Percentiles rank a stretch among this genome's conserved stretches.
phyloP scores from a whole-genome alignment of 2,113 vertebrate genomes.

The human region GRCh38 chr5:102730501-102731000 shows the following conservation, averaged over 20 bases:
- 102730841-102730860: neutral
- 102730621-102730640: neutral
- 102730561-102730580: slow-evolving; percentile 50
- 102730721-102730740: neutral
- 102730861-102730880: neutral
- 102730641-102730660: neutral
- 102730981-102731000: neutral
- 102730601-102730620: slow-evolving; percentile 32
- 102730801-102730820: neutral
- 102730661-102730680: neutral
- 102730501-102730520: slow-evolving; percentile 56
- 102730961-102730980: neutral
- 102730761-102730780: neutral
- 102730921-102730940: neutral
- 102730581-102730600: slow-evolving; percentile 18
- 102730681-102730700: neutral
- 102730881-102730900: neutral
- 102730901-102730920: neutral
- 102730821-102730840: neutral
- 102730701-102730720: neutral
- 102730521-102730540: slow-evolving; percentile 37
- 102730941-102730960: neutral
- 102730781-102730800: neutral
- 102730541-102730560: slow-evolving; percentile 33
- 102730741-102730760: neutral